Base-by-base conservation (phyloP, 2,888 invertebrate genomes). In the Molanna angustata region DNA sequence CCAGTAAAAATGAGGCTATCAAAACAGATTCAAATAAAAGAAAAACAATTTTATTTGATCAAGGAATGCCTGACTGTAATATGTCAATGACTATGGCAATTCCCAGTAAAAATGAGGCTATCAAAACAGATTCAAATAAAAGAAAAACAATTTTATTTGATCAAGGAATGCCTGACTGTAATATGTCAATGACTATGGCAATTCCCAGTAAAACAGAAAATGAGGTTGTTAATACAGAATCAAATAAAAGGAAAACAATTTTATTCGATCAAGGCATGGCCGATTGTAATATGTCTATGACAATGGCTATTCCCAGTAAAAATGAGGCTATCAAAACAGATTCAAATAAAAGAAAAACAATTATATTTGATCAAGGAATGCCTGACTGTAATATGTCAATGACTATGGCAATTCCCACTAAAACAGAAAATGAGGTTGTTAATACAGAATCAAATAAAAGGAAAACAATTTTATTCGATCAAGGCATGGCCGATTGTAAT, bases 131-230 rank as follows among this genome's bases (percentile, higher is more conserved):
- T 16, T 11, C 27, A 41, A 41, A 48, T 17, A 53, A 22, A 44
- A 33, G 46, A 32, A 32, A 46, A 42, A 46, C 42, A 27, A 46
- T 46, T 19, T n/a, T 50, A 46, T 50, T 45, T 40, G 21, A 54
- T 41, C 32, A 17, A n/a, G 21, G 50, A 3, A 16, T 9, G 9
- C 2, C 20, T n/a, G 46, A 46, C 1, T 46, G 39, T n/a, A 41
- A 54, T 13, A 54, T 49, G 49, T 49, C 54, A 1, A 45, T 54
- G 43, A 53, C 53, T 14, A 16, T 18, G 3, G 39, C 11, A 16
- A 14, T 14, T 39, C 39, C 39, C 16, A 4, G 16, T 14, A 2
- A 3, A 39, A 39, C 6, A 4, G 18, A 39, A 16, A 39, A 39
- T 33, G n/a, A n/a, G n/a, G n/a, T n/a, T n/a, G n/a, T n/a, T n/a